Conservation (phyloP, 2,113 vertebrate genomes). For the Grantiella picta region DNA sequence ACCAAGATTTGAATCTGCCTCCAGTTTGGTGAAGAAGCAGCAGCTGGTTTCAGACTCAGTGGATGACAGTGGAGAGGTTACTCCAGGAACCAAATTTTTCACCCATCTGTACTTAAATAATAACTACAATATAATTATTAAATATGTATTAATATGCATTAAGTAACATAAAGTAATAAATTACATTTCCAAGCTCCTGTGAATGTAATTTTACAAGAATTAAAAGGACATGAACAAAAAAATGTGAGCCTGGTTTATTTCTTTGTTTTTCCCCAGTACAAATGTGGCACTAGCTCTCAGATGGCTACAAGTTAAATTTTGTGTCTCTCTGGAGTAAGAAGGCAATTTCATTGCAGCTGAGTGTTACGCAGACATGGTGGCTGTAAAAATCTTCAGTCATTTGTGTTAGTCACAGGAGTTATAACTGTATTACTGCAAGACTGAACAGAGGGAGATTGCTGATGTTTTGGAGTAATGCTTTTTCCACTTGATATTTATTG, state of each 20-base stretch:
- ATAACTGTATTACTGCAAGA: constrained; percentile 17
- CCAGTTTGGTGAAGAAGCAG: background rate
- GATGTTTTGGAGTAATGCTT: background rate
- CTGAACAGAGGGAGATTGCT: background rate
- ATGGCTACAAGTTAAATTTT: constrained; percentile 32
- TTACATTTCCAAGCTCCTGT: background rate
- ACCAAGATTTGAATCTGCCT: background rate
- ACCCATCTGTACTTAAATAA: background rate
- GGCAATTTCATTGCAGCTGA: constrained; percentile 27
- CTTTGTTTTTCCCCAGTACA: background rate
- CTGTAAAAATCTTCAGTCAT: constrained; percentile 30
- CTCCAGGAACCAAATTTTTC: background rate
- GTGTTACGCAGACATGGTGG: background rate
- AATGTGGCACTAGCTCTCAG: background rate
- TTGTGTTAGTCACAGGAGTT: constrained; percentile 29
- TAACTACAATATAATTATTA: background rate
- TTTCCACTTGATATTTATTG: constrained; percentile 15
- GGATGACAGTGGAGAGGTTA: background rate
- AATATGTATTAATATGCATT: background rate
- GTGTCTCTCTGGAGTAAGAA: constrained; percentile 23
- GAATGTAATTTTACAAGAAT: background rate
- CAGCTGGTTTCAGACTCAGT: background rate
- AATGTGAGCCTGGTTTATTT: background rate
- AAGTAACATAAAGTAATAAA: background rate
- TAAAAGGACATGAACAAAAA: background rate